Evolutionary conservation across 1,140 invertebrate species (phyloP).

Genomic region (Akabosia matsudoensis): DNA sequence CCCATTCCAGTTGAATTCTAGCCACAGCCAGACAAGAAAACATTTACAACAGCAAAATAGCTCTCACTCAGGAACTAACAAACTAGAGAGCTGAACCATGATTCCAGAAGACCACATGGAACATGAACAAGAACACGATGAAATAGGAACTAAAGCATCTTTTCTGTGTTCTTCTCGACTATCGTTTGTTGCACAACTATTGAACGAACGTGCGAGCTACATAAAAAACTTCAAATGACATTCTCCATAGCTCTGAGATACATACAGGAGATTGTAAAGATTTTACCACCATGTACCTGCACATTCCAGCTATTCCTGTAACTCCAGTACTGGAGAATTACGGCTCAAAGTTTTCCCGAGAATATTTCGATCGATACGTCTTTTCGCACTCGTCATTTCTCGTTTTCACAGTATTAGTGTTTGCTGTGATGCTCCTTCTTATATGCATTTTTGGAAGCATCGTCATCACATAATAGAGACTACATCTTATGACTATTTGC

Average conservation of each 20-base stretch:
- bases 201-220: neutral
- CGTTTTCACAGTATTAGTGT: neutral
- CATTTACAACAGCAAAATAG: neutral
- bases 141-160: neutral
- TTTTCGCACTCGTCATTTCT: constrained; percentile 11
- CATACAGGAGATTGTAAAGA: neutral
- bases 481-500: too few species aligned
- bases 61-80: neutral
- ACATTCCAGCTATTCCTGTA: too few species aligned
- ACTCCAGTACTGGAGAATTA: neutral
- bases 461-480: neutral
- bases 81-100: neutral
- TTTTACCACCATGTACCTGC: neutral
- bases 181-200: neutral
- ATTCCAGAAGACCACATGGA: neutral
- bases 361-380: constrained; percentile 13
- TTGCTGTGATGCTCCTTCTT: neutral
- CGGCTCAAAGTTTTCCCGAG: constrained; percentile 5
- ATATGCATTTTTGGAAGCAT: neutral
- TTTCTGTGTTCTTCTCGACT: neutral
- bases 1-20: neutral
- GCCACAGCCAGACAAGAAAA: neutral
- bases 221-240: neutral
- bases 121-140: neutral
- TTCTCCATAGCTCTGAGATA: too few species aligned